phyloP scores from a whole-genome alignment of 2,113 vertebrate genomes.

The Progne subis region DNA sequence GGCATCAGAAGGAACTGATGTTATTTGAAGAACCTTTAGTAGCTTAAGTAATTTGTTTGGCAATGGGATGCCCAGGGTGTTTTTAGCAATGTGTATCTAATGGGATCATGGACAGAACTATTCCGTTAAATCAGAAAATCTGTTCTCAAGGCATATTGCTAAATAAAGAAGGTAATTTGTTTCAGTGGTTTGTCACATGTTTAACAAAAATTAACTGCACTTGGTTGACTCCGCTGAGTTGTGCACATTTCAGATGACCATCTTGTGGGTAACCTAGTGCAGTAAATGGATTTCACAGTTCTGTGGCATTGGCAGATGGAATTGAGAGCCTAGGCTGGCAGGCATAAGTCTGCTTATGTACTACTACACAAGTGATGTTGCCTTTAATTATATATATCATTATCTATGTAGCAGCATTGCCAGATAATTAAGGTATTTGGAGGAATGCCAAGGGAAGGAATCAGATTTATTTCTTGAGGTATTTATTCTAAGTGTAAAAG shows the following conservation, averaged over 20 bases:
- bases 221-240: not conserved
- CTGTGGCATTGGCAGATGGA: not conserved
- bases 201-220: conserved; percentile 20
- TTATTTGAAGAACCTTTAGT: not conserved
- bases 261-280: not conserved
- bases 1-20: not conserved
- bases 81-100: not conserved
- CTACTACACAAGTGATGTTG: not conserved
- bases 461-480: not conserved
- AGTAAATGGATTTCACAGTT: conserved; percentile 25
- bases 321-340: not conserved
- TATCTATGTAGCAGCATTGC: not conserved
- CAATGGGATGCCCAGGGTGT: not conserved
- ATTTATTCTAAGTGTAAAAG: not conserved
- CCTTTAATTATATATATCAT: not conserved
- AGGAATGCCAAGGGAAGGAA: not conserved
- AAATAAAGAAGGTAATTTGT: conserved; percentile 38
- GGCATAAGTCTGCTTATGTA: not conserved
- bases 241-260: not conserved
- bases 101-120: conserved; percentile 1
- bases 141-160: conserved; percentile 14
- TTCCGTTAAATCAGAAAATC: conserved; percentile 34
- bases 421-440: not conserved
- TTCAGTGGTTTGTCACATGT: conserved; percentile 43
- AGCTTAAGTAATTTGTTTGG: conserved; percentile 7